Evolutionary conservation across 1,140 invertebrate species (phyloP), one percentile per base, ranked within the genome.

Genomic region (Neodiprion lecontei): DNA sequence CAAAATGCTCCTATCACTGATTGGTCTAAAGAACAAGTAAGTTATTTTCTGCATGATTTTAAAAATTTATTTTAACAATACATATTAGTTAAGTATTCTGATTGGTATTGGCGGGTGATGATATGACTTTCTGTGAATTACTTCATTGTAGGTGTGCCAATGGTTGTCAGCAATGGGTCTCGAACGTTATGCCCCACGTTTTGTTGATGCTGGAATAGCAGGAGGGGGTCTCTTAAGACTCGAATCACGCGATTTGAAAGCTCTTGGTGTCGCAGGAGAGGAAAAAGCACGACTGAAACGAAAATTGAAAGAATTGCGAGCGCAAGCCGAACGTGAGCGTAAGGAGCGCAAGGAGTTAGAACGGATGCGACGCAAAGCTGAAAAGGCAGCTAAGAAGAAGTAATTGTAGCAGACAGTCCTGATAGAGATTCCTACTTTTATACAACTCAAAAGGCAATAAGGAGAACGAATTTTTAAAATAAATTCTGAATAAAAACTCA

Each of bases 211-310:
- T 79, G 93, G 93, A 79, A 94, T 98, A 48, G 94, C 95, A 82
- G 97, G 97, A 10, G 90, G 91, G 28, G 92, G 94, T 68, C 89
- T 99, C 23, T 85, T 98, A 40, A 91, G 93, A 75, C 89, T 98
- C 47, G 96, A 97, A 81, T 96, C 96, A 1, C 92, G 95, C 21
- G 96, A 96, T 86, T 91, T 98, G 53, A 98, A 98, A 90, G 91
- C 92, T 74, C 89, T 97, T 53, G 96, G 96, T 40, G 92, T 97
- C 48, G 90, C 89, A 68, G 91, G 92, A 8, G 94, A 96, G 67
- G 95, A 97, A 84, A 96, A 96, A 77, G 91, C 91, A 74, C 90
- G 94, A 74, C 89, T 98, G 76, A 98, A 98, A 86, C 92, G 96
- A 67, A 96, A 96, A 83, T 91, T 98, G 67, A 97, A 97, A 88